These are phyloP conservation scores for Torymus auratus DNA, from an alignment of 2,888 invertebrate species.

Conservation along the genomic window DNA sequence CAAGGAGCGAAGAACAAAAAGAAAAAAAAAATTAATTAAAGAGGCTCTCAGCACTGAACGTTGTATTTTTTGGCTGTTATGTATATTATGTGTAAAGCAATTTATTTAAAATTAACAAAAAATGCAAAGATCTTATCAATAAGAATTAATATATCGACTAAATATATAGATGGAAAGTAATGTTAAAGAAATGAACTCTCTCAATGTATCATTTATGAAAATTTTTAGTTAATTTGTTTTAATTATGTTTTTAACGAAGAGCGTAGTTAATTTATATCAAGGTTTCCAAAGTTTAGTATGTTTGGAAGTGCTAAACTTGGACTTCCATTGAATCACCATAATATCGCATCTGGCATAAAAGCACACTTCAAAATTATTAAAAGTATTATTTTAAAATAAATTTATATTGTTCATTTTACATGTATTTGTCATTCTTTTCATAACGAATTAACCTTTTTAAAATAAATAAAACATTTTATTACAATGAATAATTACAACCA, in stretches of 20 bases:
- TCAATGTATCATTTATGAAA: conserved; percentile 29
- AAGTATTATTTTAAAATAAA: conserved; percentile 59
- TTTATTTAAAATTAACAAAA: conserved; percentile 46
- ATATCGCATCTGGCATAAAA: conserved; percentile 7
- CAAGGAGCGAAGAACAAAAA: neutral
- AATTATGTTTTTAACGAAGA: conserved; percentile 31
- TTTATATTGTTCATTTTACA: conserved; percentile 51
- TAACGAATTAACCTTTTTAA: conserved; percentile 1
- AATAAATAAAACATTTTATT: neutral
- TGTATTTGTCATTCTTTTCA: neutral
- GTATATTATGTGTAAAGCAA: conserved; percentile 50
- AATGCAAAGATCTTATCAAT: conserved; percentile 45
- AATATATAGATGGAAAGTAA: conserved; percentile 24
- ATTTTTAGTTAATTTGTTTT: conserved; percentile 42
- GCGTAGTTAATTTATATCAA: conserved; percentile 33
- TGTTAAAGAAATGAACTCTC: conserved; percentile 41
- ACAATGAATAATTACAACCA: too few relatives aligned
- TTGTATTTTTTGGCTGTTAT: conserved; percentile 53
- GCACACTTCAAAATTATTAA: conserved; percentile 51
- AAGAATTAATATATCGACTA: conserved; percentile 44
- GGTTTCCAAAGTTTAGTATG: conserved; percentile 37
- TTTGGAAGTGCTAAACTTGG: conserved; percentile 41
- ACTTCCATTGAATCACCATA: conserved; percentile 27
- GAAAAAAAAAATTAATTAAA: conserved; percentile 7
- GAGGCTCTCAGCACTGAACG: conserved; percentile 38